Base-by-base conservation (phyloP, 2,797 vertebrate genomes). In the Miichthys miiuy region DNA sequence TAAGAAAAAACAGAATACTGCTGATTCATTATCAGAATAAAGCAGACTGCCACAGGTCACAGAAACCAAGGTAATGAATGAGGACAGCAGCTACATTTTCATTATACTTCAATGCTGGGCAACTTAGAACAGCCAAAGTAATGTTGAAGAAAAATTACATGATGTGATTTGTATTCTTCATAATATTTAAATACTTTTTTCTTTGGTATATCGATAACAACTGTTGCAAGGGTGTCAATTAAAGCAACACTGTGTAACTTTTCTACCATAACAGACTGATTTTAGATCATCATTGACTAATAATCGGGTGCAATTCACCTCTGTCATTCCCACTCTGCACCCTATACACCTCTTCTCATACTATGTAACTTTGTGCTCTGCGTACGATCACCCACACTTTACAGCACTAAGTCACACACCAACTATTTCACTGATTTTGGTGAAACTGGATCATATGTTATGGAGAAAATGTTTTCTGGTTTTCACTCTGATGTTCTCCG, bases 11-110 rank as follows among this genome's bases (percentile, higher is more conserved):
- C 34, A 21, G 20, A 71, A 75, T 16, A 58, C 64, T 72, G 79
- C 88, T 91, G 91, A 93, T 68, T 92, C 89, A 89, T 72, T 44
- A 74, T 78, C 44, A 75, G 50, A 83, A 55, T 10, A 42, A 48
- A 12, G 54, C 71, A 86, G 55, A 56, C 48, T 0, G 62, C 25
- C 44, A 17, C 5, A 7, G 48, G 8, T 2, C 57, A 62, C 34
- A 70, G n/a, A 78, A 76, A 71, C 2, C 41, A 64, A 21, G 50
- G 34, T 42, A 23, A 63, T 16, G 4, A 46, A 69, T 34, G 30
- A 66, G 41, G 61, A 67, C n/a, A 42, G 46, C 20, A 4, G 62
- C 25, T 27, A 21, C 34, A 42, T 25, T 18, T 54, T 23, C 17
- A 38, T 17, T 20, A n/a, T 2, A 38, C 58, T 27, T 71, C 10